Evolutionary conservation across 2,113 vertebrate genomes (phyloP).

Genomic region (Hipposideros armiger): DNA sequence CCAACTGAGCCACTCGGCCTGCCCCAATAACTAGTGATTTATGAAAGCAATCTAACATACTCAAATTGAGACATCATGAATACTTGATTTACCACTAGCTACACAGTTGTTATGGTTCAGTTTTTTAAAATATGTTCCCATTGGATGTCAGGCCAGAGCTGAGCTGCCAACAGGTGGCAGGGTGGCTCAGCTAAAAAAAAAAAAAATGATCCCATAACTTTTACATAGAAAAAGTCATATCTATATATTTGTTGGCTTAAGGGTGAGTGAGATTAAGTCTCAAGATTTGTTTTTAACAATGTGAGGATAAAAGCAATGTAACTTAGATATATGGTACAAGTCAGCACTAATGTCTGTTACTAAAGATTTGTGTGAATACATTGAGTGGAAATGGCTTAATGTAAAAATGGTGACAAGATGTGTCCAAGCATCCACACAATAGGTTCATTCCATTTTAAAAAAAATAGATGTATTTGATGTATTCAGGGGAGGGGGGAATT

Average conservation of each 20-base stretch:
- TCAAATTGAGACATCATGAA: neutral
- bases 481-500: neutral
- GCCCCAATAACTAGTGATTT: neutral
- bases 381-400: neutral
- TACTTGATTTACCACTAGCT: neutral
- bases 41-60: neutral
- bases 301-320: neutral
- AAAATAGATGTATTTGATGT: neutral
- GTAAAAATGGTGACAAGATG: neutral
- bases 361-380: neutral
- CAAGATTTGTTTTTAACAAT: neutral
- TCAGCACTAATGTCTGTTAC: neutral
- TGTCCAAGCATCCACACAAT: neutral
- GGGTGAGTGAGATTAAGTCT: neutral
- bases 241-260: neutral
- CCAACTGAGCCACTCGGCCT: no score
- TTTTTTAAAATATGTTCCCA: neutral
- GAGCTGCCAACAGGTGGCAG: no score
- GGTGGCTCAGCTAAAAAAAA: no score
- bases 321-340: neutral
- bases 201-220: neutral
- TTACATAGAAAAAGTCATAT: neutral
- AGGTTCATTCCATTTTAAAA: conserved; percentile 19
- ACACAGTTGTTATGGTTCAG: neutral
- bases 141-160: no score